Conservation (phyloP, 92 coral and sea anemone species). For the Micromussa lordhowensis region DNA sequence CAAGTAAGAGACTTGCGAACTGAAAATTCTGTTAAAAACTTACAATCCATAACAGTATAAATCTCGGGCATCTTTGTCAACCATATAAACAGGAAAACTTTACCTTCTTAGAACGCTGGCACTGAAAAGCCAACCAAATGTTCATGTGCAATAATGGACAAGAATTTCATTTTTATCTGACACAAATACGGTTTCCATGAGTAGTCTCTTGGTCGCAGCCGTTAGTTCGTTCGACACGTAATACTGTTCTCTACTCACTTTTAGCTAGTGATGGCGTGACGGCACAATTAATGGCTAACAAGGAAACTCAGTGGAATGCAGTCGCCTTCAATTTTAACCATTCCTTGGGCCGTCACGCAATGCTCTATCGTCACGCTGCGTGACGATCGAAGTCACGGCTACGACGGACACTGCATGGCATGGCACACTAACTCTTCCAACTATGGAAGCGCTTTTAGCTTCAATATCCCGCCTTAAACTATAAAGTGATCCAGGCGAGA, state of each 20-base stretch:
- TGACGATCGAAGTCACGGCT: background rate
- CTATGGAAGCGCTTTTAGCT: background rate
- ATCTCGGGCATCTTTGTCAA: background rate
- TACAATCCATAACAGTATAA: background rate
- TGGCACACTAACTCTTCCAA: background rate
- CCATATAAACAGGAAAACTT: background rate
- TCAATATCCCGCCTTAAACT: background rate
- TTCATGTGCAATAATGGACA: background rate
- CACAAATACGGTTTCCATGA: background rate
- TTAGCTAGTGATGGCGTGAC: background rate
- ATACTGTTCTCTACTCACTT: background rate
- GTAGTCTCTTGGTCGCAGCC: background rate
- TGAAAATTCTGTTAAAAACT: background rate
- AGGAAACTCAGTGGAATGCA: background rate
- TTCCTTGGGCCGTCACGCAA: too few species aligned
- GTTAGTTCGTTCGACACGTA: background rate
- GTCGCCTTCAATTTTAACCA: background rate
- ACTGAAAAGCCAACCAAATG: background rate
- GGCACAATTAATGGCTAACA: background rate
- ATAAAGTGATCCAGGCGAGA: background rate
- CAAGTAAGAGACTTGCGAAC: background rate
- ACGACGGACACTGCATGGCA: background rate
- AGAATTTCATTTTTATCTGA: background rate
- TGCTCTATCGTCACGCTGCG: background rate
- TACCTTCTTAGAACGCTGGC: background rate